These are phyloP conservation scores for Gallinago nigripennis DNA, from an alignment of 2,797 vertebrate species.

Conservation along the genomic window DNA sequence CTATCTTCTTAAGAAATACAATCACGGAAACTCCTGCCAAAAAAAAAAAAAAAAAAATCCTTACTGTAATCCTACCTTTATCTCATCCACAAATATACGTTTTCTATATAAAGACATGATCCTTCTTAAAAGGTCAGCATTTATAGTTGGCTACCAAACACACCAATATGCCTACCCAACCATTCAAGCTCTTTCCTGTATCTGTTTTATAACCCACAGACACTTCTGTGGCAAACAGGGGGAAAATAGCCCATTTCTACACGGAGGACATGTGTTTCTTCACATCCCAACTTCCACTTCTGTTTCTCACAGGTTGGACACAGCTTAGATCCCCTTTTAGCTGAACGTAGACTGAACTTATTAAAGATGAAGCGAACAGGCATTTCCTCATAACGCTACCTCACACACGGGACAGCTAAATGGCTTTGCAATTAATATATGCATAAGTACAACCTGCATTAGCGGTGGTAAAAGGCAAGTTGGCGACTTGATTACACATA, in stretches of 20 bases:
- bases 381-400: slow-evolving; percentile 48
- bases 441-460: slow-evolving; percentile 72
- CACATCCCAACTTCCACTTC: slow-evolving; percentile 22
- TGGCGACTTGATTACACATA: slow-evolving; percentile 41
- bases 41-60: slow-evolving; percentile 50
- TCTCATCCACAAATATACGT: slow-evolving; percentile 55
- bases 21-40: slow-evolving; percentile 52
- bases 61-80: slow-evolving; percentile 64
- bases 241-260: slow-evolving; percentile 21
- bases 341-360: slow-evolving; percentile 15
- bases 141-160: slow-evolving; percentile 8
- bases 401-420: slow-evolving; percentile 67
- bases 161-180: neutral
- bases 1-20: slow-evolving; percentile 70
- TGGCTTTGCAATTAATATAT: slow-evolving; percentile 69
- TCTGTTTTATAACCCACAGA: neutral
- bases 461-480: slow-evolving; percentile 34
- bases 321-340: slow-evolving; percentile 57
- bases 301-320: slow-evolving; percentile 50
- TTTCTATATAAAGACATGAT: slow-evolving; percentile 62
- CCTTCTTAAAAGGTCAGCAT: slow-evolving; percentile 43
- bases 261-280: neutral
- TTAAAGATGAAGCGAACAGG: slow-evolving; percentile 60
- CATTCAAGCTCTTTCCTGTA: neutral
- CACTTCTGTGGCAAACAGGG: neutral